Percentiles rank a stretch among this genome's conserved stretches.
Conservation (phyloP, 2,888 invertebrate species). For the Gasteruption jaculator region DNA sequence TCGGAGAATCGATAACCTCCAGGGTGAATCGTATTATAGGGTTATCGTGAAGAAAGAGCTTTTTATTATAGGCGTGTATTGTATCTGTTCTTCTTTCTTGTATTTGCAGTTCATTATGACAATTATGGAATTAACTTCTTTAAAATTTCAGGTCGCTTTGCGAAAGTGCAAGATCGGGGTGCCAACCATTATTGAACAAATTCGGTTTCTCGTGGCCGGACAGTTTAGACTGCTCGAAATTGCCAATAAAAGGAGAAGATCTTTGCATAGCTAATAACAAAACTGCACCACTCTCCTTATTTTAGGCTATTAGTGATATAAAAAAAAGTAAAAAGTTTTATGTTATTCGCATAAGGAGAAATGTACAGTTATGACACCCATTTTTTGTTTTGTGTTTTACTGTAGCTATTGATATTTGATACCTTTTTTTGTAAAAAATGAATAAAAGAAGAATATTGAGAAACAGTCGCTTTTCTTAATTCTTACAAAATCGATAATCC, state of each 20-base stretch:
- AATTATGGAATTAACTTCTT: too few relatives aligned
- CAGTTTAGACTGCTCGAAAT: slow-evolving; percentile 79
- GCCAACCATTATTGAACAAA: slow-evolving; percentile 78
- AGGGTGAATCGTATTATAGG: too few relatives aligned
- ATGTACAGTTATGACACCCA: slow-evolving; percentile 52
- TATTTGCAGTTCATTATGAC: too few relatives aligned
- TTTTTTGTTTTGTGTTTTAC: slow-evolving; percentile 53
- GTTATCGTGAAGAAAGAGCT: too few relatives aligned
- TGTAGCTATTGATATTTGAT: slow-evolving; percentile 50
- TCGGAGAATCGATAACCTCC: too few relatives aligned
- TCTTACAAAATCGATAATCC: too few relatives aligned
- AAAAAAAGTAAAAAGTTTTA: slow-evolving; percentile 45
- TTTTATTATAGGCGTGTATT: too few relatives aligned
- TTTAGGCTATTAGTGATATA: slow-evolving; percentile 49
- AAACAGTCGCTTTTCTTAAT: too few relatives aligned
- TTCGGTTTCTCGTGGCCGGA: slow-evolving; percentile 91
- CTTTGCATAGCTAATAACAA: slow-evolving; percentile 80
- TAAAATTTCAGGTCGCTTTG: slow-evolving; percentile 88
- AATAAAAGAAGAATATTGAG: too few relatives aligned
- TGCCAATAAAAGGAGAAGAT: slow-evolving; percentile 67
- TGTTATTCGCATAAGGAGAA: slow-evolving; percentile 48
- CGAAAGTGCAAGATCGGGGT: slow-evolving; percentile 79
- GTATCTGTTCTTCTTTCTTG: too few relatives aligned
- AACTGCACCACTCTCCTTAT: slow-evolving; percentile 56
- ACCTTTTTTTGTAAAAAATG: slow-evolving; percentile 18